Evolutionary conservation across 2,113 vertebrate species (phyloP).

Genomic region (Nothoprocta perdicaria): DNA sequence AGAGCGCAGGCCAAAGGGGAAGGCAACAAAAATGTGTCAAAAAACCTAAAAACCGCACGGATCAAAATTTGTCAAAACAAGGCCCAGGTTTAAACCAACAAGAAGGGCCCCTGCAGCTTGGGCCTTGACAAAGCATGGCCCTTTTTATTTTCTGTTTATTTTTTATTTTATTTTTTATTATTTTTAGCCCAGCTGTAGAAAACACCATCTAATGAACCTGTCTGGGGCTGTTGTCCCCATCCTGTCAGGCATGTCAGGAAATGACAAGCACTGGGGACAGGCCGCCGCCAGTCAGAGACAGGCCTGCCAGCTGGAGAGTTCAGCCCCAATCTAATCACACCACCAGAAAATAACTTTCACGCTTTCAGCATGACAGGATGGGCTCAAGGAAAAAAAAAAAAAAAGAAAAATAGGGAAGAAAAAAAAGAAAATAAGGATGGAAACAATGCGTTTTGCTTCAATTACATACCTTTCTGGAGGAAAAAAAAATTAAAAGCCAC

Average conservation of each 20-base stretch:
- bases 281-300: constrained; percentile 97
- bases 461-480: constrained; percentile 68
- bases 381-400: constrained; percentile 61
- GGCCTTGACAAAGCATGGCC: constrained; percentile 87
- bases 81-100: constrained; percentile 91
- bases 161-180: constrained; percentile 21
- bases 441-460: constrained; percentile 89
- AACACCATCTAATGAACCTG: constrained; percentile 99
- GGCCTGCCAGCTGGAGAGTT: constrained; percentile 99
- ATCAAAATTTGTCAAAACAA: constrained; percentile 95
- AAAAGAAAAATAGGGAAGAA: not conserved
- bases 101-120: constrained; percentile 81
- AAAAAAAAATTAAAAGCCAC: constrained; percentile 77
- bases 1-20: constrained; percentile 87
- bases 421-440: constrained; percentile 37
- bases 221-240: constrained; percentile 98
- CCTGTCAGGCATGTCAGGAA: constrained; percentile 99
- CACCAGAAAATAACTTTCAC: constrained; percentile 91
- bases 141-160: constrained; percentile 58
- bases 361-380: constrained; percentile 91
- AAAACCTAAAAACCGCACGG: constrained; percentile 85
- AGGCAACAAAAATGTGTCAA: constrained; percentile 83
- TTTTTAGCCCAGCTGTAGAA: constrained; percentile 96
- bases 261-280: constrained; percentile 98
- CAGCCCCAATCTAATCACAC: constrained; percentile 99